These are phyloP conservation scores for Darevskia mixta DNA, from an alignment of 2,797 vertebrate species.

Conservation along the genomic window DNA sequence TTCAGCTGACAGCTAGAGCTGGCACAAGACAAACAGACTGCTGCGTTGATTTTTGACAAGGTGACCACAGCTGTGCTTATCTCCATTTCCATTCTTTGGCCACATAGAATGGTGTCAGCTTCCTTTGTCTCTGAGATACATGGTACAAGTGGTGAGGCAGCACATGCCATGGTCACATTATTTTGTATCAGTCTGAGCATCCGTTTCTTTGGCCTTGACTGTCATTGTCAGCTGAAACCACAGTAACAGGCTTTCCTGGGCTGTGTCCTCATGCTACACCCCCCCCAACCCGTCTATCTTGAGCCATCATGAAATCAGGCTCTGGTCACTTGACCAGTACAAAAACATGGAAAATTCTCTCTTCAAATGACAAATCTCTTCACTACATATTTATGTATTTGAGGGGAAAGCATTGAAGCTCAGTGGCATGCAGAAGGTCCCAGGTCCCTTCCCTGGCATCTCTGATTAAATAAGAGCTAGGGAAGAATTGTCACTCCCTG, in stretches of 20 bases:
- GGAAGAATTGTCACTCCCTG: neutral
- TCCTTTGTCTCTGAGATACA: neutral
- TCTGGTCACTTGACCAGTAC: neutral
- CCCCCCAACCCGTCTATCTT: no score
- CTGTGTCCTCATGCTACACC: neutral
- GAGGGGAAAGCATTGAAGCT: neutral
- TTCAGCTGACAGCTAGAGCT: neutral
- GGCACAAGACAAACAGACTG: neutral
- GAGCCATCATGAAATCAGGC: neutral
- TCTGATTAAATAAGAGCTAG: neutral
- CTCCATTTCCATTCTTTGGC: neutral
- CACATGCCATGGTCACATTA: neutral
- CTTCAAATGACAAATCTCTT: neutral
- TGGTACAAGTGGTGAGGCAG: neutral
- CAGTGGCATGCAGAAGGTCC: neutral
- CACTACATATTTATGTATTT: neutral
- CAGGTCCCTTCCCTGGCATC: neutral
- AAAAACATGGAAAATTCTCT: neutral
- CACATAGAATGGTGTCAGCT: neutral
- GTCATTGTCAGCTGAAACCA: neutral
- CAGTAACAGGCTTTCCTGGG: neutral
- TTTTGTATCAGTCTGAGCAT: neutral
- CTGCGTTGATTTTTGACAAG: neutral
- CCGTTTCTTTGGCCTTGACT: neutral
- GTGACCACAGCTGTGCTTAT: neutral